phyloP scores from a whole-genome alignment of 92 coral and sea anemone species.

The Virgularia gustaviana region DNA sequence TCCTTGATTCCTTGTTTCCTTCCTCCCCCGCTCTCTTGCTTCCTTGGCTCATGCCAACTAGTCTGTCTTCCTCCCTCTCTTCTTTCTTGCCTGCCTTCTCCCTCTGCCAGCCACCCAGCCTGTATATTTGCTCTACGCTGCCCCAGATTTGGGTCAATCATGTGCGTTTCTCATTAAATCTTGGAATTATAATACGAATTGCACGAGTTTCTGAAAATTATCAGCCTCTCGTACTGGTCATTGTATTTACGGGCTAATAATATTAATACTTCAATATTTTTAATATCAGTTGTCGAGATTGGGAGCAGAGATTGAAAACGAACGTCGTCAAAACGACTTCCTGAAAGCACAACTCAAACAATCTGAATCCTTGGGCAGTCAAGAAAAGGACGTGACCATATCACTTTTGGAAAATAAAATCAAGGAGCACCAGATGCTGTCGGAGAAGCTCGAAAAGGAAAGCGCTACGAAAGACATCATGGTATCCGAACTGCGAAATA shows the following conservation, averaged over 20 bases:
- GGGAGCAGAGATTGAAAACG: constrained; percentile 85
- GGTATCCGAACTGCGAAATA: constrained; percentile 74
- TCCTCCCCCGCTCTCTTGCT: too few relatives aligned
- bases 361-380: constrained; percentile 58
- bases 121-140: too few relatives aligned
- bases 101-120: too few relatives aligned
- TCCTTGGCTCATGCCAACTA: too few relatives aligned
- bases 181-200: too few relatives aligned
- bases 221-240: not conserved
- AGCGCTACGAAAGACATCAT: constrained; percentile 65
- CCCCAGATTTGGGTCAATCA: too few relatives aligned
- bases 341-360: constrained; percentile 58
- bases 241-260: not conserved
- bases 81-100: too few relatives aligned
- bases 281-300: constrained; percentile 55
- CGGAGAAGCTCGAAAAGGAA: constrained; percentile 63
- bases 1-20: too few relatives aligned
- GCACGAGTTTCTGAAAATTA: too few relatives aligned
- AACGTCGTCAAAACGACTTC: constrained; percentile 66
- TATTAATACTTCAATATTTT: not conserved
- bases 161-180: too few relatives aligned
- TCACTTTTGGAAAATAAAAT: constrained; percentile 56
- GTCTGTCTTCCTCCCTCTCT: too few relatives aligned
- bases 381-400: constrained; percentile 26
- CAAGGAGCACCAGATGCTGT: constrained; percentile 66